Conservation (phyloP, 2,113 vertebrate genomes). For the Ictidomys tridecemlineatus region DNA sequence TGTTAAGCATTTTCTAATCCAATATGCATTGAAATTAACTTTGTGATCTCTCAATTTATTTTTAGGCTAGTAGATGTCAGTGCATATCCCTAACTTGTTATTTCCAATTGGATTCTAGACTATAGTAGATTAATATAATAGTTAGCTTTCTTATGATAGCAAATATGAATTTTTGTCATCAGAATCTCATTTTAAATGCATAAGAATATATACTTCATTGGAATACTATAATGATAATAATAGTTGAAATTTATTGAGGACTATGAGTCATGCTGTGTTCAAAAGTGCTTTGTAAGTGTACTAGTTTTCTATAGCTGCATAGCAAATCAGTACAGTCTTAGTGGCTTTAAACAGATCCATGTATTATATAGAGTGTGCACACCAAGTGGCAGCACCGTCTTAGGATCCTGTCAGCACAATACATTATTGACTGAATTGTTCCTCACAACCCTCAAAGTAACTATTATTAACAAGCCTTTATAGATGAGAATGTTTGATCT, state of each 20-base stretch:
- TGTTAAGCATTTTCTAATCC: neutral
- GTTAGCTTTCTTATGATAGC: neutral
- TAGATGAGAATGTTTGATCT: neutral
- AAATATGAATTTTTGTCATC: slow-evolving; percentile 6
- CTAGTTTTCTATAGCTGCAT: neutral
- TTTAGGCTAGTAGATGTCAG: slow-evolving; percentile 29
- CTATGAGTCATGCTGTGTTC: neutral
- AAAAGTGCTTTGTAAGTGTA: neutral
- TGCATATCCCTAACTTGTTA: slow-evolving; percentile 21
- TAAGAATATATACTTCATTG: neutral
- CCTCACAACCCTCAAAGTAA: neutral
- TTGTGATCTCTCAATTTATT: slow-evolving; percentile 22
- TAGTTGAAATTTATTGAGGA: neutral
- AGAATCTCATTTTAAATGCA: slow-evolving; percentile 11
- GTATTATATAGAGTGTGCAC: neutral
- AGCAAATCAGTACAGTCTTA: neutral
- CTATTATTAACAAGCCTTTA: neutral
- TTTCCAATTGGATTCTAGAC: slow-evolving; percentile 27
- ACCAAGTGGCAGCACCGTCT: neutral
- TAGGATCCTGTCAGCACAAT: neutral
- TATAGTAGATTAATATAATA: neutral
- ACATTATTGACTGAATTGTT: neutral
- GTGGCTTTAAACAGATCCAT: neutral
- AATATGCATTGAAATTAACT: neutral
- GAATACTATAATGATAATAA: neutral